Percentiles rank a stretch among this genome's conserved stretches.
Evolutionary conservation across 1,140 invertebrate genomes (phyloP).

Genomic region (Mactra quadrangularis): DNA sequence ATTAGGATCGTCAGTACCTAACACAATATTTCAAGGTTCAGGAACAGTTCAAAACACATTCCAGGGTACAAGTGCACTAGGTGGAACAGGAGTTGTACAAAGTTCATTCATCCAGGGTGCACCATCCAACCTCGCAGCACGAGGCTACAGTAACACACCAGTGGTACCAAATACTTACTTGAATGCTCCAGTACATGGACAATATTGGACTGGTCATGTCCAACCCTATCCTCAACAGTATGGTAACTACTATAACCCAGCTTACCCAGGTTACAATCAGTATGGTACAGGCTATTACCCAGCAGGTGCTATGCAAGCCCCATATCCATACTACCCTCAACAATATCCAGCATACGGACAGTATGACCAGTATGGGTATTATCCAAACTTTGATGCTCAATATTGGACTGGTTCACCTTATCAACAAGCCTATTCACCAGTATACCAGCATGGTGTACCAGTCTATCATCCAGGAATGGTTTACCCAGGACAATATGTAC

Average conservation of each 20-base stretch:
- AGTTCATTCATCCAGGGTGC: constrained; percentile 6
- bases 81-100: background rate
- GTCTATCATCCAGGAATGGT: background rate
- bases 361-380: background rate
- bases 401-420: constrained; percentile 35
- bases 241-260: background rate
- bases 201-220: constrained; percentile 31
- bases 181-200: constrained; percentile 20
- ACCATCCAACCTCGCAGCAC: background rate
- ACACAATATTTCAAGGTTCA: no score
- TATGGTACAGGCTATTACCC: background rate
- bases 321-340: constrained; percentile 6
- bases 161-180: background rate
- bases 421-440: constrained; percentile 1
- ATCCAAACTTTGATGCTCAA: constrained; percentile 26
- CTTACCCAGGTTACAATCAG: constrained; percentile 15
- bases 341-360: constrained; percentile 21
- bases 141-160: constrained; percentile 9
- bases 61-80: no score
- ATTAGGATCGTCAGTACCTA: no score
- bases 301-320: no score
- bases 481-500: background rate
- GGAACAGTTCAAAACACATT: no score
- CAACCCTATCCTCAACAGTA: constrained; percentile 38
- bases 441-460: background rate